Conservation (phyloP, 2,113 vertebrate genomes). For the Proterorhinus semilunaris region DNA sequence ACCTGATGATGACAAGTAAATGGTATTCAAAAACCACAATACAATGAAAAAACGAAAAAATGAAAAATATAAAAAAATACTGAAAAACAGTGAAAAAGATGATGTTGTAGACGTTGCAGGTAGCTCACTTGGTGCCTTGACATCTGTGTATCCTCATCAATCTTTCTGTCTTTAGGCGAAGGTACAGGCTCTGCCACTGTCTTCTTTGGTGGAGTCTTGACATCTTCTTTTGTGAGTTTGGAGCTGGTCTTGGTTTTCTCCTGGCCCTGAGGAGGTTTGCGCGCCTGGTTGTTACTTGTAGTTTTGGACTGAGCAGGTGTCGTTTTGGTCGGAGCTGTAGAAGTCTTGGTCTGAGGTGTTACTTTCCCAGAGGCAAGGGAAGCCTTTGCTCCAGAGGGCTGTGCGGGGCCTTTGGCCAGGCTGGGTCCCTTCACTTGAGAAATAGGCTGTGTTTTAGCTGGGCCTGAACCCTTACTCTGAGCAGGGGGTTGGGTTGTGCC, state of each 20-base stretch:
- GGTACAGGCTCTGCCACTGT: conserved; percentile 62
- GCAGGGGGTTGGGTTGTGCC: conserved; percentile 73
- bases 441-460: conserved; percentile 66
- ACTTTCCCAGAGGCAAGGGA: conserved; percentile 72
- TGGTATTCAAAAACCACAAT: neutral
- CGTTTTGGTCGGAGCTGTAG: conserved; percentile 58
- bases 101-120: conserved; percentile 65
- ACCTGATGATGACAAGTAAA: neutral
- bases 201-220: conserved; percentile 76
- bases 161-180: conserved; percentile 78
- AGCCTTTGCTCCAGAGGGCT: conserved; percentile 53
- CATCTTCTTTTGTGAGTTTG: conserved; percentile 75
- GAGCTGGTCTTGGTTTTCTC: conserved; percentile 68
- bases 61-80: conserved; percentile 31
- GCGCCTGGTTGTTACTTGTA: conserved; percentile 67
- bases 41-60: neutral
- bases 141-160: conserved; percentile 76
- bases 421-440: conserved; percentile 49
- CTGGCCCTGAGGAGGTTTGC: conserved; percentile 73
- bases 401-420: conserved; percentile 58
- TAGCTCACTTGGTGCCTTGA: conserved; percentile 88
- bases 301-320: conserved; percentile 67
- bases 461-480: conserved; percentile 63
- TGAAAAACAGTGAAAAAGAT: conserved; percentile 29
- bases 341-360: conserved; percentile 48